Conservation (phyloP, 1,140 invertebrate species). For the Oedothorax gibbosus region DNA sequence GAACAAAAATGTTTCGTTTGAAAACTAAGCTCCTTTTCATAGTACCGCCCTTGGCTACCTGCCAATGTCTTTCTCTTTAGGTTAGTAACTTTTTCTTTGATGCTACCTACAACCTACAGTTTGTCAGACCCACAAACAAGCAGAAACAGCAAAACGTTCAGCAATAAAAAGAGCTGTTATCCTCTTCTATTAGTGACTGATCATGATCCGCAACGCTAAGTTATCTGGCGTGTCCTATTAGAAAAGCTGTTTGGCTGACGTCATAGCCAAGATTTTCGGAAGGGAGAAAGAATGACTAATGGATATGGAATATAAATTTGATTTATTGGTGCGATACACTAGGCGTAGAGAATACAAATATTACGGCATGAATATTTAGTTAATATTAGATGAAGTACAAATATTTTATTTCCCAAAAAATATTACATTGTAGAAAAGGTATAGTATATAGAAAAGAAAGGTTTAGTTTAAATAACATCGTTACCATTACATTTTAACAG, state of each 20-base stretch:
- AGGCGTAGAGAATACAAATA: too few relatives aligned
- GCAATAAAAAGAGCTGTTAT: background rate
- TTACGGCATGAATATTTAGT: too few relatives aligned
- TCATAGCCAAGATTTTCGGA: background rate
- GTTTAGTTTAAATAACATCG: too few relatives aligned
- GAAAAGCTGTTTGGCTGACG: background rate
- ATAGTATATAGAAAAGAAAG: too few relatives aligned
- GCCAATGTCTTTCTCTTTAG: conserved; percentile 48
- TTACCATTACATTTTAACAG: too few relatives aligned
- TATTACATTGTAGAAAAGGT: too few relatives aligned
- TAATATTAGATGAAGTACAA: too few relatives aligned
- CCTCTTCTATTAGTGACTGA: background rate
- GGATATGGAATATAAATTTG: too few relatives aligned
- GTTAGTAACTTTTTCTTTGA: conserved; percentile 31
- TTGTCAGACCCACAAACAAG: background rate
- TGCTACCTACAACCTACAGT: conserved; percentile 1
- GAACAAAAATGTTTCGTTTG: conserved; percentile 4
- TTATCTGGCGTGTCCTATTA: too few relatives aligned
- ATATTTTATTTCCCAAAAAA: too few relatives aligned
- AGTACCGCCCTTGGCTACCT: conserved; percentile 49
- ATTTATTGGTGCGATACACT: too few relatives aligned
- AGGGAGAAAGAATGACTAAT: too few relatives aligned
- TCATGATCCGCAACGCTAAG: background rate
- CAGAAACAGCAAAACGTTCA: background rate
- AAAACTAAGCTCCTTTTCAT: conserved; percentile 49